phyloP scores from a whole-genome alignment of 2,113 vertebrate genomes.

The Carollia perspicillata region DNA sequence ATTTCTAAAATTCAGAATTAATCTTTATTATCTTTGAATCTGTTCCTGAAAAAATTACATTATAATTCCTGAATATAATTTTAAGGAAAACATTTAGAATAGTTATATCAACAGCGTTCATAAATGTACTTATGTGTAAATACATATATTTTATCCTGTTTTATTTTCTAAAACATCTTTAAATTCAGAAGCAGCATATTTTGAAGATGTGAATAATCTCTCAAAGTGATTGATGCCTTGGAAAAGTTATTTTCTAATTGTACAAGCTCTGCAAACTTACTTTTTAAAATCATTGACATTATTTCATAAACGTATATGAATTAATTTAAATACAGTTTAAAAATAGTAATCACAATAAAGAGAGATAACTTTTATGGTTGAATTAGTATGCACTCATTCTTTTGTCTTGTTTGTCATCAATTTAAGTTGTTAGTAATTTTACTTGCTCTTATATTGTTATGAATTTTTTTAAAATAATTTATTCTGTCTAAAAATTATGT shows the following conservation, averaged over 20 bases:
- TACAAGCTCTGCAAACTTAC: background rate
- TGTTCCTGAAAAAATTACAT: background rate
- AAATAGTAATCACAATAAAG: background rate
- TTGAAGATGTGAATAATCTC: background rate
- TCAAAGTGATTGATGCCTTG: background rate
- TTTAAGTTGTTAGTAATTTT: background rate
- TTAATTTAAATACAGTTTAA: background rate
- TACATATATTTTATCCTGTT: background rate
- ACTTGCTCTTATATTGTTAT: background rate
- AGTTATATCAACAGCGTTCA: background rate
- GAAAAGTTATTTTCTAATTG: background rate
- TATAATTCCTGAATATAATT: constrained; percentile 16
- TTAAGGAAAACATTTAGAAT: background rate
- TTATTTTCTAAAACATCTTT: background rate
- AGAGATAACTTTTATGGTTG: background rate
- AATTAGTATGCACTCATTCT: background rate
- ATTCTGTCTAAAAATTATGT: background rate
- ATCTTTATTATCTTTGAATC: background rate
- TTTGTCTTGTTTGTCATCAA: background rate
- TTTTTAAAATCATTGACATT: background rate
- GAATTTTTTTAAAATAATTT: background rate
- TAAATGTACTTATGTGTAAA: background rate
- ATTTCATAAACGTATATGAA: background rate
- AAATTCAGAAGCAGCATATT: background rate
- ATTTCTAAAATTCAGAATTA: constrained; percentile 26